phyloP scores from a whole-genome alignment of 2,113 vertebrate genomes.

The Typhlomys cinereus region DNA sequence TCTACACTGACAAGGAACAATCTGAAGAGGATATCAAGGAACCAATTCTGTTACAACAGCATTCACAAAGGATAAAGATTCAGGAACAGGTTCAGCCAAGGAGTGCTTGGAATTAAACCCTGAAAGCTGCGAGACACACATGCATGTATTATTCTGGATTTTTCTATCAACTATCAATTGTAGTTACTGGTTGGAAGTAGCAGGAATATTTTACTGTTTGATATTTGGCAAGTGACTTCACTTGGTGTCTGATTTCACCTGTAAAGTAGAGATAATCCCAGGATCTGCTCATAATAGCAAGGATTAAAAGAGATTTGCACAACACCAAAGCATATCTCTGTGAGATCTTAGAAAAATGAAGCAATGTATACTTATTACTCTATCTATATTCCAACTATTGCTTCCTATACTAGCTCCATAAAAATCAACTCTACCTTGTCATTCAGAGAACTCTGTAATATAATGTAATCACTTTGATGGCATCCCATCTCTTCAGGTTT shows the following conservation, averaged over 20 bases:
- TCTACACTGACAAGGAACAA: background rate
- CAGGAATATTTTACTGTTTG: background rate
- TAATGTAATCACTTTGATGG: background rate
- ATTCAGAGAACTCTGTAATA: background rate
- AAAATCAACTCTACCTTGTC: background rate
- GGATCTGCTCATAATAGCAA: background rate
- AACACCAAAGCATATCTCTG: background rate
- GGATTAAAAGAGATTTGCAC: background rate
- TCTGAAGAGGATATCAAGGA: background rate
- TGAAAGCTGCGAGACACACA: background rate
- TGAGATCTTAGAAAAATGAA: background rate
- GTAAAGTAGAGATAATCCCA: background rate
- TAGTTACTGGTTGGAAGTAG: background rate
- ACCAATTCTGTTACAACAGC: background rate
- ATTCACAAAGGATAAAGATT: background rate
- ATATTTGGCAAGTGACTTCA: background rate
- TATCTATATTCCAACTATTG: background rate
- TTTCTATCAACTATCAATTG: background rate
- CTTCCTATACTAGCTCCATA: background rate
- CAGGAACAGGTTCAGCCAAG: background rate
- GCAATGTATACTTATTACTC: background rate
- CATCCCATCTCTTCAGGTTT: background rate
- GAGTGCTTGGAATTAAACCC: background rate
- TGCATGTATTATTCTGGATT: background rate
- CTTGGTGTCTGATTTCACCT: background rate